A percentile compares a stretch with the other conserved stretches of the same genome.
phyloP scores from a whole-genome alignment of 2,797 vertebrate species.

The Numenius phaeopus region DNA sequence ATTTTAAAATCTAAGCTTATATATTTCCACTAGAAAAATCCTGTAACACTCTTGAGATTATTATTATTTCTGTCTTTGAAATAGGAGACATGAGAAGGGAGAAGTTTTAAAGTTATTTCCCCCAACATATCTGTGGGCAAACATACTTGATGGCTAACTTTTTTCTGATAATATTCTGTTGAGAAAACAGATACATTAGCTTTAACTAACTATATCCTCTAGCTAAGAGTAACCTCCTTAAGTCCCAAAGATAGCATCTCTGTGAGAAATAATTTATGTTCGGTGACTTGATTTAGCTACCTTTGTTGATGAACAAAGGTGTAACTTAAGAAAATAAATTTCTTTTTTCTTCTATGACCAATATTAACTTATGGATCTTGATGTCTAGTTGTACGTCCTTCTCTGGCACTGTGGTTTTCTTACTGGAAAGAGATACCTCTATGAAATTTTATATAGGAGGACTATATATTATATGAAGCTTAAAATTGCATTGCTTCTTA shows the following conservation, averaged over 20 bases:
- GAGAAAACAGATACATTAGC: not conserved
- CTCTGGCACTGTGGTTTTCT: not conserved
- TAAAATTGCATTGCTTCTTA: not conserved
- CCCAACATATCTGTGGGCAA: not conserved
- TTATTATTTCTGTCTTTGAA: not conserved
- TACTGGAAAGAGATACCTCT: not conserved
- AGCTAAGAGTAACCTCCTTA: not conserved
- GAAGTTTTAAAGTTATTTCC: not conserved
- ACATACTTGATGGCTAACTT: not conserved
- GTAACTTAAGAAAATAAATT: not conserved
- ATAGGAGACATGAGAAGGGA: not conserved
- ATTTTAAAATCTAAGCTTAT: not conserved
- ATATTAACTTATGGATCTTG: not conserved
- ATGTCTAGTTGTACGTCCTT: not conserved
- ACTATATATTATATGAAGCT: not conserved
- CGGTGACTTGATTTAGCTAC: not conserved
- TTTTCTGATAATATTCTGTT: not conserved
- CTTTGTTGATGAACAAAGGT: not conserved
- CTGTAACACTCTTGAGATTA: not conserved
- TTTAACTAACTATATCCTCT: not conserved
- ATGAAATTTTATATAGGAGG: not conserved
- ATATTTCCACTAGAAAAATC: not conserved
- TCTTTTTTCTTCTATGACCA: not conserved
- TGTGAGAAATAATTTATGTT: not conserved
- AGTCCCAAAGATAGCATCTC: not conserved